Evolutionary conservation across 2,888 invertebrate species (phyloP), one percentile per base, ranked within the genome.

Genomic region (Linyphia triangularis): DNA sequence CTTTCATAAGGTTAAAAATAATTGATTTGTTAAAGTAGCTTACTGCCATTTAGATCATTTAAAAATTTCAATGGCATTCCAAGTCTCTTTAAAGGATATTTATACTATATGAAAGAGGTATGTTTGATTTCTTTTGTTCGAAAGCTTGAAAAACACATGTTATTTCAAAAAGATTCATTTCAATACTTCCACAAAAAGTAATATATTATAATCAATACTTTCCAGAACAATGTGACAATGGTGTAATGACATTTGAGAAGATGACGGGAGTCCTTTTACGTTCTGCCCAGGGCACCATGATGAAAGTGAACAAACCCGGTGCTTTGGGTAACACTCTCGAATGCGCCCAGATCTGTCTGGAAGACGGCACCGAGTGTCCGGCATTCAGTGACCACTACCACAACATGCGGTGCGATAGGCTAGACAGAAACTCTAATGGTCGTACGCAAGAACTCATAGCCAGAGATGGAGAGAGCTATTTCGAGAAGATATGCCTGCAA

Each of bases 171-270:
- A 1, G 13, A n/a, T 51, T 13, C 19, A 51, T 43, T 3, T 43
- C n/a, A n/a, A n/a, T n/a, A n/a, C n/a, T n/a, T n/a, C n/a, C n/a
- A n/a, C n/a, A n/a, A n/a, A n/a, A n/a, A n/a, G n/a, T n/a, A n/a
- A n/a, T n/a, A n/a, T n/a, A n/a, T n/a, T n/a, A n/a, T n/a, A n/a
- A n/a, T n/a, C n/a, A n/a, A n/a, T n/a, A n/a, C n/a, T 0, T 85
- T 82, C 19, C 90, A 93, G 93, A 93, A 91, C 92, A 92, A 90
- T 93, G 93, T 90, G 93, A 93, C 75, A 92, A 92, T 63, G 93
- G 93, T 4, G 91, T 93, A 24, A 92, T 93, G 90, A 93, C 93
- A 4, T 93, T 92, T 90, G 93, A 93, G 90, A 93, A 93, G 90
- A 92, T 93, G 28, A 93, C 93, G 1, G 93, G 93, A 2, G 92